Evolutionary conservation across 2,797 vertebrate genomes (phyloP), one percentile per base, ranked within the genome.

Genomic region (Sebastolobus altivelis): DNA sequence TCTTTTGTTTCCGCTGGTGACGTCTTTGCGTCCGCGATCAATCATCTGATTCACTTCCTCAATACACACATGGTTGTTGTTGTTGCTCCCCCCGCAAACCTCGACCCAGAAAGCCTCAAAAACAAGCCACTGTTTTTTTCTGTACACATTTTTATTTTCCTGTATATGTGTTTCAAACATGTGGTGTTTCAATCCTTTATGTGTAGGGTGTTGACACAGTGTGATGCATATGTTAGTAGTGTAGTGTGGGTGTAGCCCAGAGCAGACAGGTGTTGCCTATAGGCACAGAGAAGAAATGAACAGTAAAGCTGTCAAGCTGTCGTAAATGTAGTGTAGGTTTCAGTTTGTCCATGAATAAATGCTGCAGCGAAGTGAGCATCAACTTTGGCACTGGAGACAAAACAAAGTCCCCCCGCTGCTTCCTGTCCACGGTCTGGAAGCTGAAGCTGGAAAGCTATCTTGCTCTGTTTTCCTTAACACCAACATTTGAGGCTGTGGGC

Each of bases 261-360:
- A 40, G n/a, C 35, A 40, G 61, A 25, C 61, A 25, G 13, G 35
- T 63, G 35, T 40, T 37, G 35, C 35, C 35, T 3, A 12, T 63
- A n/a, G n/a, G 35, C 37, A n/a, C 35, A n/a, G 61, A 38, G 20
- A 63, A 63, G n/a, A 63, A 63, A 25, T 25, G 25, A 25, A 38
- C 61, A 38, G 61, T 63, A 38, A 63, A 63, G n/a, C n/a, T 63
- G 61, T 63, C n/a, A 25, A 38, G 58, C 5, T 35, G n/a, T 22
- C 12, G 35, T 37, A 38, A 63, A 38, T 38, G 61, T 12, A 37
- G 61, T 38, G 61, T 63, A 38, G 20, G 20, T 38, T 22, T 63
- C 60, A 25, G 20, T 22, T 63, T 62, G 33, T 62, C n/a, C 60
- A 22, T 38, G 37, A 38, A 63, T 63, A 63, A 63, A 63, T 4